Evolutionary conservation across 2,888 invertebrate genomes (phyloP), one percentile per base, ranked within the genome.

Genomic region (Leptura quadrifasciata): DNA sequence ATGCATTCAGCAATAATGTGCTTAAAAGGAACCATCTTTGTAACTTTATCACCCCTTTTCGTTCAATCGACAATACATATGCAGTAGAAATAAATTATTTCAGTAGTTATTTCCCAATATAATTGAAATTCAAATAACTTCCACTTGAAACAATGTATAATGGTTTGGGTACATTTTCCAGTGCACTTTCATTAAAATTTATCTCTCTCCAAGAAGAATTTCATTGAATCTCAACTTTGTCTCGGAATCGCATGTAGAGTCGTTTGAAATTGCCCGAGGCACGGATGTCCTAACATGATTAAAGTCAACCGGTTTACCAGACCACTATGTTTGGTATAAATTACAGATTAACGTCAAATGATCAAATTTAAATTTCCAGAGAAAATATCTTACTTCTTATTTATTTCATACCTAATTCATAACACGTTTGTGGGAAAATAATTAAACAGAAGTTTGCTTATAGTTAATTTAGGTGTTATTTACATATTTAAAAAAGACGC

Each of bases 201-300:
- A 52, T 47, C 24, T 63, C 20, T 27, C 54, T 24, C 27, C 17
- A 52, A 54, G 55, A 68, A 57, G 55, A 68, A 52, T 68, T 68
- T 55, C 67, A 54, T 24, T 67, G 67, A 54, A 52, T 31, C 20
- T 55, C 52, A 27, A 52, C n/a, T 55, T 67, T 54, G 55, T 54
- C 67, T 68, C 31, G 55, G 55, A 57, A 68, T 68, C 31, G 68
- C 68, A 55, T 31, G 68, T 68, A 9, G 52, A 24, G 55, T 27
- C 27, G 55, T 31, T 57, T 35, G 55, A 47, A 27, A 63, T 79
- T n/a, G 82, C 82, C 78, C 21, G 75, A 64, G 81, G 83, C 82
- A 75, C 82, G 82, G 82, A 83, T 82, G 83, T 82, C 80, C 79
- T 81, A 80, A 79, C 81, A 58, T 78, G 76, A 76, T 80, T 80